A percentile compares a stretch with the other conserved stretches of the same genome.
These are phyloP conservation scores for Norana najaformis DNA, from an alignment of 2,888 invertebrate species.

Conservation along the genomic window DNA sequence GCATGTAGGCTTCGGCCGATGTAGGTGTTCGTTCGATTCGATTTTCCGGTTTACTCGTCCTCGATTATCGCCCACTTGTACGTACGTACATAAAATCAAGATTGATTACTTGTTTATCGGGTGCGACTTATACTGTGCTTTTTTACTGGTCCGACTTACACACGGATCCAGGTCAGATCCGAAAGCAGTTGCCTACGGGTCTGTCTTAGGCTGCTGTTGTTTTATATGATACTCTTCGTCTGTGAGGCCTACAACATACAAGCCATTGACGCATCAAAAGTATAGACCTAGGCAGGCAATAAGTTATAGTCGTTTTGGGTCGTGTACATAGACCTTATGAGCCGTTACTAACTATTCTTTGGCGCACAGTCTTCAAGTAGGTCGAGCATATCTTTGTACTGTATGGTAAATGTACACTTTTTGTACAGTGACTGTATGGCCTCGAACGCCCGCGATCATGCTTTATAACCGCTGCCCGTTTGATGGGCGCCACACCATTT, in stretches of 20 bases:
- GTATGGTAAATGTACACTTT: too few relatives aligned
- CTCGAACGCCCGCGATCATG: too few relatives aligned
- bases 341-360: not conserved
- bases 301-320: too few relatives aligned
- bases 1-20: not conserved
- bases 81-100: not conserved
- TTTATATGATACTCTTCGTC: not conserved
- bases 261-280: not conserved
- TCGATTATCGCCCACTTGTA: conserved; percentile 6
- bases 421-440: too few relatives aligned
- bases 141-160: not conserved
- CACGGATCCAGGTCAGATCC: too few relatives aligned
- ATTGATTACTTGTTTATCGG: too few relatives aligned
- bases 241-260: not conserved
- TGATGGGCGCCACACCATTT: too few relatives aligned
- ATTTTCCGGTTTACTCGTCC: not conserved
- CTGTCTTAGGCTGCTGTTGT: not conserved
- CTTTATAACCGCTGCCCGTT: too few relatives aligned
- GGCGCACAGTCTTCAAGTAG: not conserved
- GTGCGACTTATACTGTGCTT: not conserved
- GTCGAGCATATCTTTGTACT: too few relatives aligned
- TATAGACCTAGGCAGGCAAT: not conserved
- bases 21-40: conserved; percentile 8
- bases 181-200: too few relatives aligned
- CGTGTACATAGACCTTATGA: not conserved